phyloP scores from a whole-genome alignment of 2,888 invertebrate genomes.

The Ceratothoa steindachneri region DNA sequence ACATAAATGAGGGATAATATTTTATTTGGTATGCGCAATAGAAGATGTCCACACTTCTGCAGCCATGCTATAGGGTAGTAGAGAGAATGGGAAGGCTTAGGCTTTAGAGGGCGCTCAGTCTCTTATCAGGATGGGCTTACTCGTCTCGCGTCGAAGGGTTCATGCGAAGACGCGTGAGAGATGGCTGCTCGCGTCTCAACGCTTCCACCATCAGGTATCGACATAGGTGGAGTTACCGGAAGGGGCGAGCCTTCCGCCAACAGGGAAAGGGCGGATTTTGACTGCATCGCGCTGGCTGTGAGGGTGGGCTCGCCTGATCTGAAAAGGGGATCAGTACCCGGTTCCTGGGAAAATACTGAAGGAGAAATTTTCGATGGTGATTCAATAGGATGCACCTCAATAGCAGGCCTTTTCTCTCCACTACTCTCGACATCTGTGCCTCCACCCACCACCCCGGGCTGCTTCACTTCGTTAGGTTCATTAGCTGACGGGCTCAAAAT shows the following conservation, averaged over 20 bases:
- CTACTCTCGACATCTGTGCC: background rate
- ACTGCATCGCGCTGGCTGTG: background rate
- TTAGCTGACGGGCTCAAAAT: background rate
- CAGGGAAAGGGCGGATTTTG: background rate
- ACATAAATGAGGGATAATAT: background rate
- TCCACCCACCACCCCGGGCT: conserved; percentile 6
- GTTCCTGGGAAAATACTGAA: background rate
- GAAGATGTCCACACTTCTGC: background rate
- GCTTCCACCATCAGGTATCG: background rate
- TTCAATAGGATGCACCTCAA: background rate
- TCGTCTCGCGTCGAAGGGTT: background rate
- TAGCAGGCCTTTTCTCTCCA: background rate
- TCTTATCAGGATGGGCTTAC: conserved; percentile 1
- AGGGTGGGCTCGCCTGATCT: background rate
- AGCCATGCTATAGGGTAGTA: conserved; percentile 1
- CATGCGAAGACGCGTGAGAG: background rate
- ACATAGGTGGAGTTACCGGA: too few species aligned
- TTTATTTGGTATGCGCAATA: background rate
- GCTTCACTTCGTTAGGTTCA: background rate
- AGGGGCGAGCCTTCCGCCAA: background rate
- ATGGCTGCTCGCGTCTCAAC: background rate
- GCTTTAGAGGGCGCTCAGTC: background rate
- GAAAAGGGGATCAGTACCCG: background rate
- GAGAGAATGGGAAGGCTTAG: background rate
- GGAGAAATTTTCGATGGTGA: background rate